Evolutionary conservation across 2,888 invertebrate species (phyloP).

Genomic region (Drosophila aldrichi): DNA sequence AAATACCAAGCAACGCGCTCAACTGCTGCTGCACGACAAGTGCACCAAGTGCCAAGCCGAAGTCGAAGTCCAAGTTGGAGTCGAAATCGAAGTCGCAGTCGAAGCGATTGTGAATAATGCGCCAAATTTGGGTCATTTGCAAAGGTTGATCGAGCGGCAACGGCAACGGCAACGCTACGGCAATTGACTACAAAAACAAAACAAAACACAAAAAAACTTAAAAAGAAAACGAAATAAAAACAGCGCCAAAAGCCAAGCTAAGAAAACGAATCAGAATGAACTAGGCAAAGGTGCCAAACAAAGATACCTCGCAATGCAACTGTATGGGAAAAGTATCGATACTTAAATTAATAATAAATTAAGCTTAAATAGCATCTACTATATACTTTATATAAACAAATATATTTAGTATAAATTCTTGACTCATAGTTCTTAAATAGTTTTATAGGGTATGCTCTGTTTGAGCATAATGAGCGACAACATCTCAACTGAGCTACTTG

Average conservation of each 20-base stretch:
- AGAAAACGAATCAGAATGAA: constrained; percentile 24
- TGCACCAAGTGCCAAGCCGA: constrained; percentile 54
- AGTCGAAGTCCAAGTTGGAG: constrained; percentile 34
- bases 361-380: background rate
- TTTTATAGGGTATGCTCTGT: constrained; percentile 18
- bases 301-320: constrained; percentile 9
- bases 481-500: constrained; percentile 36
- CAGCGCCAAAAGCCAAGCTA: constrained; percentile 1
- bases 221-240: background rate
- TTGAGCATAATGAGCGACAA: background rate
- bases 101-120: constrained; percentile 61
- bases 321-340: background rate
- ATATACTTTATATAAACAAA: background rate
- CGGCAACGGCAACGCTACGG: constrained; percentile 33
- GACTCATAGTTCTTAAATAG: background rate
- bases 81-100: constrained; percentile 30
- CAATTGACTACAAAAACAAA: constrained; percentile 49
- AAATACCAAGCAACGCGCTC: constrained; percentile 34
- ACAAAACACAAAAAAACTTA: background rate
- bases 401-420: background rate
- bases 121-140: constrained; percentile 74
- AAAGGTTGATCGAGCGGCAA: constrained; percentile 70
- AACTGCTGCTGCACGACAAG: constrained; percentile 63
- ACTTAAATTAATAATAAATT: background rate
- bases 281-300: background rate